Evolutionary conservation across 1,140 invertebrate species (phyloP), one percentile per base, ranked within the genome.

Genomic region (Tetramorium simillimum): DNA sequence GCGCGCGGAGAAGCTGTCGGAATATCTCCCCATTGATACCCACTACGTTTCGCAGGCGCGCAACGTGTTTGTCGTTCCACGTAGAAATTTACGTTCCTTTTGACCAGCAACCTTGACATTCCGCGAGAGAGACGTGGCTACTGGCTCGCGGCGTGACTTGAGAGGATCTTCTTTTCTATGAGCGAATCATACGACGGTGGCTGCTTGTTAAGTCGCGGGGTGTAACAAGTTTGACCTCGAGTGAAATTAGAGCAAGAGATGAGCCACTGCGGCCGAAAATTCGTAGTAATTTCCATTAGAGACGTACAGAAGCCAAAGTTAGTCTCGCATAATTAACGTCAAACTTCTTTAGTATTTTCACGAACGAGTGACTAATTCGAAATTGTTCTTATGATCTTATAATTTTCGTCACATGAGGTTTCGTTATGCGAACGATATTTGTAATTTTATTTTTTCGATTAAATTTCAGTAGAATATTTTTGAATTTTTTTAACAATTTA

Each of bases 61-160:
- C 56, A 21, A 65, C 58, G 33, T 53, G 88, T 77, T 87, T 60
- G 40, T 78, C 75, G 60, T 86, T 87, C 72, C 53, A 43, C 88
- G 85, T 77, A 89, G 60, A 86, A 89, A 87, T 90, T 87, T 90
- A 84, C 78, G 77, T 56, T 89, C 28, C 84, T 14, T 56, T n/a
- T 16, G 65, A 65, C 56, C 43, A 62, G 51, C 65, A 89, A 82
- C 87, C 89, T 91, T 92, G 86, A 86, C 90, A 92, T 92, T 92
- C 90, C 85, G 24, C 58, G 43, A 24, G 53, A 69, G 49, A 67
- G 69, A 89, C 89, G 89, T 92, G 82, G 85, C 87, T 43, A 3
- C 21, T 43, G 65, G 63, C n/a, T 51, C 77, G 72, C 72, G 21
- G 76, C 58, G 12, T 37, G 33, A 18, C 40, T 51, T 14, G 49